phyloP scores from a whole-genome alignment of 1,140 invertebrate species.

The Panagrolaimus sp. region DNA sequence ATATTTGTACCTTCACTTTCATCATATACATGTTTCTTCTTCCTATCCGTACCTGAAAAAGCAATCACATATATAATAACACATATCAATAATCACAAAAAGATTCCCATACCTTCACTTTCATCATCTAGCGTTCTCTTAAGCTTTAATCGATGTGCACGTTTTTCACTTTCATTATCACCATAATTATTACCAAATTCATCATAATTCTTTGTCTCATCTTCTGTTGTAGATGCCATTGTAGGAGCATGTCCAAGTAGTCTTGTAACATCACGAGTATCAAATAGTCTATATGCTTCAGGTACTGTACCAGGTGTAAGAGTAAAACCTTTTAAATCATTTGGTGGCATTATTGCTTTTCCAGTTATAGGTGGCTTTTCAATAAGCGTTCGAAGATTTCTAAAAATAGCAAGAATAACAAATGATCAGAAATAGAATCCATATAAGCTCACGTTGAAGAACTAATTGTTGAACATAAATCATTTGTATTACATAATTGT shows the following conservation, averaged over 20 bases:
- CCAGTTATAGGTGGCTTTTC: slow-evolving; percentile 3
- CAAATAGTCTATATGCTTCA: slow-evolving; percentile 1
- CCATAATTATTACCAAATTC: slow-evolving; percentile 9
- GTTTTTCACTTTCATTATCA: not conserved
- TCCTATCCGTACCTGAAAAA: no score
- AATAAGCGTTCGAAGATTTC: not conserved
- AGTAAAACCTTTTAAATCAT: slow-evolving; percentile 1
- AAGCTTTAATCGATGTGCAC: not conserved
- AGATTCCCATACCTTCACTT: not conserved
- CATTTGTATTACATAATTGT: not conserved
- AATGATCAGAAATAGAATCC: not conserved
- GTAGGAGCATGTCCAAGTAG: not conserved
- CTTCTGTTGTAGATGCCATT: not conserved
- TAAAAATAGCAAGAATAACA: not conserved
- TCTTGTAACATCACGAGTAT: not conserved
- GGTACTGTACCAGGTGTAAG: not conserved
- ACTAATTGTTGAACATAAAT: not conserved
- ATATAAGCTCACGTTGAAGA: slow-evolving; percentile 10
- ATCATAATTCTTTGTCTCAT: not conserved
- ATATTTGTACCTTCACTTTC: not conserved
- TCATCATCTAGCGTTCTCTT: not conserved
- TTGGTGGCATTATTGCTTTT: not conserved
- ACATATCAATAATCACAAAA: not conserved
- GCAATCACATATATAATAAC: no score
- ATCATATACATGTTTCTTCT: not conserved